phyloP scores from a whole-genome alignment of 2,113 vertebrate genomes.

The Calypte anna region DNA sequence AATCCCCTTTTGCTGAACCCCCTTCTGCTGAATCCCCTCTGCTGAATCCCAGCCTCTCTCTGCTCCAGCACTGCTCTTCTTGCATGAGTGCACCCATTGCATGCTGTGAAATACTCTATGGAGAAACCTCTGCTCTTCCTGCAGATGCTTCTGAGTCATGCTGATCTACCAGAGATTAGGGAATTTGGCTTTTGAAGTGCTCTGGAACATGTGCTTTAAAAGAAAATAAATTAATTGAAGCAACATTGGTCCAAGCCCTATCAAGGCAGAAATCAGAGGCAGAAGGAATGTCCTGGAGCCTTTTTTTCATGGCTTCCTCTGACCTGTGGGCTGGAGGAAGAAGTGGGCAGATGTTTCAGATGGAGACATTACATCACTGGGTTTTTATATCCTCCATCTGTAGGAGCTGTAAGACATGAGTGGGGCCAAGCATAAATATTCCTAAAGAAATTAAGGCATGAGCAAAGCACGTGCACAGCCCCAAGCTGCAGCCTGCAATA shows the following conservation, averaged over 20 bases:
- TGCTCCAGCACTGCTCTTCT: not conserved
- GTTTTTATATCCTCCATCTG: conserved; percentile 3
- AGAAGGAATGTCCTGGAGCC: conserved; percentile 2
- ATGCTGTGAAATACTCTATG: not conserved
- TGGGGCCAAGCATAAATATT: not conserved
- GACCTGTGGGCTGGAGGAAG: not conserved
- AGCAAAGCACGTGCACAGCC: not conserved
- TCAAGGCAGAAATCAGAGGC: conserved; percentile 9
- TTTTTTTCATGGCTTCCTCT: not conserved
- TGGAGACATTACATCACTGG: conserved; percentile 1
- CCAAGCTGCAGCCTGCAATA: not conserved
- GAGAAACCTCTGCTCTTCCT: conserved; percentile 21
- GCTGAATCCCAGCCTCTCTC: not conserved
- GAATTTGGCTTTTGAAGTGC: conserved; percentile 5
- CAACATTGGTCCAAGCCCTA: not conserved
- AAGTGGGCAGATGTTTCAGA: conserved; percentile 38
- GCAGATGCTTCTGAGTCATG: conserved; percentile 44
- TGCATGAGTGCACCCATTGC: accelerated
- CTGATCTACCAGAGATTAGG: not conserved
- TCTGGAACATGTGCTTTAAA: not conserved
- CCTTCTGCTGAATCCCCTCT: not conserved
- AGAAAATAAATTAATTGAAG: conserved; percentile 38
- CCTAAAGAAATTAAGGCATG: not conserved
- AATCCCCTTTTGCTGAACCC: no score
- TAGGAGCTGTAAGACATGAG: not conserved